These are phyloP conservation scores for Eustalomyia histrio DNA, from an alignment of 2,888 invertebrate species.

Conservation along the genomic window DNA sequence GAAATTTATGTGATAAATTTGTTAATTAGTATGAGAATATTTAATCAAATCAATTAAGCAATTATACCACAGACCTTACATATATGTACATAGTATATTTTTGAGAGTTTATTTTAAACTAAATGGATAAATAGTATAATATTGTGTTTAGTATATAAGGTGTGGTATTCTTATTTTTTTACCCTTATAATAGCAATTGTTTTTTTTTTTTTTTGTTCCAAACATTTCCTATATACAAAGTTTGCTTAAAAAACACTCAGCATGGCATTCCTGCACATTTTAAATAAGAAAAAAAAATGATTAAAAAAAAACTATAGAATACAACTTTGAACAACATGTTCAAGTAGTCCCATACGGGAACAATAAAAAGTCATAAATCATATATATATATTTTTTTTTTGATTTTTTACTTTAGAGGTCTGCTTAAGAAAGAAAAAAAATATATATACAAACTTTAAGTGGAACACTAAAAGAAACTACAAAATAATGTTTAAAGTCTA, in stretches of 20 bases:
- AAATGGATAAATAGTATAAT: slow-evolving; percentile 5
- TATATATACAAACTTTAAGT: slow-evolving; percentile 55
- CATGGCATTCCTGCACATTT: slow-evolving; percentile 42
- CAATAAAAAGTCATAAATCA: slow-evolving; percentile 63
- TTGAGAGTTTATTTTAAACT: slow-evolving; percentile 2
- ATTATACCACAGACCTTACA: slow-evolving; percentile 36
- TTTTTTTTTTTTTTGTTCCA: too few relatives aligned
- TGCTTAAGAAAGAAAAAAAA: slow-evolving; percentile 30
- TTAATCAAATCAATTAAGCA: slow-evolving; percentile 58
- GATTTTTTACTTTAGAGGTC: slow-evolving; percentile 26
- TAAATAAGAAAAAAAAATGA: slow-evolving; percentile 16
- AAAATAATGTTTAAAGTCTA: slow-evolving; percentile 20
- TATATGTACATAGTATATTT: too few relatives aligned
- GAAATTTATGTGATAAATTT: slow-evolving; percentile 54
- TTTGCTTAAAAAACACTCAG: background rate
- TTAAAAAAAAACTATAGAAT: slow-evolving; percentile 3
- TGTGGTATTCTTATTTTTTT: slow-evolving; percentile 49
- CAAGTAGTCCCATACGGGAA: slow-evolving; percentile 60
- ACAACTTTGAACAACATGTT: slow-evolving; percentile 43
- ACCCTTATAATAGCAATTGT: slow-evolving; percentile 23
- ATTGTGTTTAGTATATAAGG: slow-evolving; percentile 30
- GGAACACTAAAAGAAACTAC: slow-evolving; percentile 40
- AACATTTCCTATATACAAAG: slow-evolving; percentile 31
- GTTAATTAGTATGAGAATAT: slow-evolving; percentile 34
- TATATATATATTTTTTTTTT: slow-evolving; percentile 44